These are phyloP conservation scores for Temnopleurus reevesii DNA, from an alignment of 53 echinoderm and acorn worm genomes.

Conservation along the genomic window DNA sequence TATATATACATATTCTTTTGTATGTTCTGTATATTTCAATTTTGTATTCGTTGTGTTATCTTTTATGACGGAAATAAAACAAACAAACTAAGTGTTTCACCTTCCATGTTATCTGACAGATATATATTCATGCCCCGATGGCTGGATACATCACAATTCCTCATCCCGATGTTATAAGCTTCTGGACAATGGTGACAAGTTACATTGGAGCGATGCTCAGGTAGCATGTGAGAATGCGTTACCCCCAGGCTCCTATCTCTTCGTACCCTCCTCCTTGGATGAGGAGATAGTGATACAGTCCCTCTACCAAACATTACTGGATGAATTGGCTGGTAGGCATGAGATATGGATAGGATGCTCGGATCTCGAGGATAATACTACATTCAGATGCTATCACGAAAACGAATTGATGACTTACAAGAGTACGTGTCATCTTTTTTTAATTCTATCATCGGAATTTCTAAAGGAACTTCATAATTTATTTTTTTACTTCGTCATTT, in stretches of 20 bases:
- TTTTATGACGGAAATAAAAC: too few relatives aligned
- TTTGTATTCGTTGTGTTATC: too few relatives aligned
- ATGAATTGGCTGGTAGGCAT: neutral
- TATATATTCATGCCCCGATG: neutral
- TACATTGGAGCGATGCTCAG: conserved; percentile 14
- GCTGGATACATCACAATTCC: neutral
- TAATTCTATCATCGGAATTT: neutral
- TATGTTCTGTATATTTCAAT: too few relatives aligned
- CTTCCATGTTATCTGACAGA: neutral
- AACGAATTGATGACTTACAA: conserved; percentile 5
- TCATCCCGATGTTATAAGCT: conserved; percentile 37
- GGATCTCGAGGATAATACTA: neutral
- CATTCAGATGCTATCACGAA: neutral
- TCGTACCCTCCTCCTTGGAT: conserved; percentile 8
- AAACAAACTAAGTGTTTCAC: too few relatives aligned
- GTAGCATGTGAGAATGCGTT: neutral
- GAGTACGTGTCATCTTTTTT: neutral
- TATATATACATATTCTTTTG: too few relatives aligned
- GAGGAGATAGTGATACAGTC: conserved; percentile 11
- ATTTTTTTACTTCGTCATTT: too few relatives aligned
- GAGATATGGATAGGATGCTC: conserved; percentile 40
- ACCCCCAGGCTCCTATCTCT: neutral
- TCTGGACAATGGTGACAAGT: neutral
- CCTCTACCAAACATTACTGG: neutral
- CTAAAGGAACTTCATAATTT: neutral